A percentile compares a stretch with the other conserved stretches of the same genome.
Evolutionary conservation across 2,888 invertebrate species (phyloP).

Genomic region (Melanchra persicariae): DNA sequence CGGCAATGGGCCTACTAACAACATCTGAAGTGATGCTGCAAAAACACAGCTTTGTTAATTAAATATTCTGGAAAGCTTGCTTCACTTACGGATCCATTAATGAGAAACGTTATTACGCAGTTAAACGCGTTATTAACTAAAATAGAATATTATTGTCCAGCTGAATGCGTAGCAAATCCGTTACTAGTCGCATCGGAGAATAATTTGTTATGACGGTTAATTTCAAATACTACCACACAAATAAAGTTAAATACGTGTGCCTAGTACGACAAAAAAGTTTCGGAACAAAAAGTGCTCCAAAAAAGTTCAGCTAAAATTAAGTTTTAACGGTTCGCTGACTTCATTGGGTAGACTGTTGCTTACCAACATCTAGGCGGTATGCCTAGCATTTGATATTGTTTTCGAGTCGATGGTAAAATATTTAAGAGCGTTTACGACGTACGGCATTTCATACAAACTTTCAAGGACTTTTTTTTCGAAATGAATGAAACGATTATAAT

Average conservation of each 20-base stretch:
- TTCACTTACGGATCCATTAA: not conserved
- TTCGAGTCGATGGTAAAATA: no score
- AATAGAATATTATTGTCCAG: not conserved
- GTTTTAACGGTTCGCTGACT: slow-evolving; percentile 21
- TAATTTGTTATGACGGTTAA: not conserved
- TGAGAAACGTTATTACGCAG: no score
- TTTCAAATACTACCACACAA: slow-evolving; percentile 9
- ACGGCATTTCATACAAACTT: no score
- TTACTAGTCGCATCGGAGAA: not conserved
- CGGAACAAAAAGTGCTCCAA: slow-evolving; percentile 23
- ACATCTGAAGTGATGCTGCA: slow-evolving; percentile 31
- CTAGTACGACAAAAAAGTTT: slow-evolving; percentile 3
- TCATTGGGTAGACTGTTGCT: not conserved
- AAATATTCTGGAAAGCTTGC: not conserved
- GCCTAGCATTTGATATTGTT: not conserved
- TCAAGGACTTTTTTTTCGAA: no score
- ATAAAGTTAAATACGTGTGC: slow-evolving; percentile 1
- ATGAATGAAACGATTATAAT: no score
- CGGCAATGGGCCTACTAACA: slow-evolving; percentile 51
- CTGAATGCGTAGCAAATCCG: not conserved
- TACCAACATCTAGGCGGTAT: not conserved
- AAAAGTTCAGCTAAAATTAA: slow-evolving; percentile 2
- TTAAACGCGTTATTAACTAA: no score
- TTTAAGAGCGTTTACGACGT: no score
- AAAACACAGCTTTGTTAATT: slow-evolving; percentile 34